A percentile compares a stretch with the other conserved stretches of the same genome.
Evolutionary conservation across 2,888 invertebrate species (phyloP).

Genomic region (Ennomos fuscantarius): DNA sequence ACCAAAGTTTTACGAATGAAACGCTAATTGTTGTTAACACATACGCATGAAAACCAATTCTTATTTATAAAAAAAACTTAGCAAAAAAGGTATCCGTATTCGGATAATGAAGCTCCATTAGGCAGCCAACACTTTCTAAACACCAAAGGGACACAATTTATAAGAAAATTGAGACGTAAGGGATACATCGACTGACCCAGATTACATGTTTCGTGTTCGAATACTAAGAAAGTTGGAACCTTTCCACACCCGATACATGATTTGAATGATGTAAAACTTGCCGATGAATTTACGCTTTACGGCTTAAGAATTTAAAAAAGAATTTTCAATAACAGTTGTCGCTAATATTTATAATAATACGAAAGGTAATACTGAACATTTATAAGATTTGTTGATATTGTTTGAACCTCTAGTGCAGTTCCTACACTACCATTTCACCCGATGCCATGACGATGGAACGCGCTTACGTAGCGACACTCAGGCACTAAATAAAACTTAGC

Average conservation of each 20-base stretch:
- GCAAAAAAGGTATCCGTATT: slow-evolving; percentile 5
- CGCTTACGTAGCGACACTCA: too few species aligned
- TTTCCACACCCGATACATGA: slow-evolving; percentile 39
- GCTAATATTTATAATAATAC: too few species aligned
- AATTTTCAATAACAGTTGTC: too few species aligned
- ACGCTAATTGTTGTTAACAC: too few species aligned
- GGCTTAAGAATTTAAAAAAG: too few species aligned
- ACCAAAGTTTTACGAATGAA: too few species aligned
- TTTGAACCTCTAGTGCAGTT: too few species aligned
- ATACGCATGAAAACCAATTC: background rate
- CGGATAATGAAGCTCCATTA: slow-evolving; percentile 14
- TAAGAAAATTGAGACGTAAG: slow-evolving; percentile 59
- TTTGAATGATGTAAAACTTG: slow-evolving; percentile 28
- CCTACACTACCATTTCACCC: too few species aligned
- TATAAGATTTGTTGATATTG: too few species aligned
- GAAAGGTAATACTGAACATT: too few species aligned
- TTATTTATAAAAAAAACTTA: background rate
- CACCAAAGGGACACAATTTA: slow-evolving; percentile 64
- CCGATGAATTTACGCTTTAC: slow-evolving; percentile 5
- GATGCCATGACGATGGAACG: too few species aligned
- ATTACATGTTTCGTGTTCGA: slow-evolving; percentile 48
- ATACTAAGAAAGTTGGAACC: slow-evolving; percentile 32
- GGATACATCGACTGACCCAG: slow-evolving; percentile 51
- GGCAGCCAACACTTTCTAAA: slow-evolving; percentile 40
- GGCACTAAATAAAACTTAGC: too few species aligned